Conservation (phyloP, 2,797 vertebrate genomes). For the Cottoperca gobio region DNA sequence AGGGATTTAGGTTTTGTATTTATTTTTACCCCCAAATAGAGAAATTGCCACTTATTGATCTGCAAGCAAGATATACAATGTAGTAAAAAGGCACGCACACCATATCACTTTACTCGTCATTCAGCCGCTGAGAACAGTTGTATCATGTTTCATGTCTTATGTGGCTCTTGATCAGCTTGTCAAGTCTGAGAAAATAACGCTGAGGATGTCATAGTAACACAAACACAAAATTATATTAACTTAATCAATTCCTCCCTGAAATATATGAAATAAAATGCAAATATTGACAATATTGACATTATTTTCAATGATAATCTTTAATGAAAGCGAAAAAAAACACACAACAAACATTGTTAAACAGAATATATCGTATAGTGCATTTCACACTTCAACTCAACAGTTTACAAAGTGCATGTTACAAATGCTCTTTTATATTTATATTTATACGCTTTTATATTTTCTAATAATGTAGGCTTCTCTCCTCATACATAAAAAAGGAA, state of each 20-base stretch:
- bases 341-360: too few relatives aligned
- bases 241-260: not conserved
- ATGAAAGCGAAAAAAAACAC: not conserved
- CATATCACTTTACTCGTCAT: not conserved
- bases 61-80: not conserved
- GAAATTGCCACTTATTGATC: not conserved
- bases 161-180: not conserved
- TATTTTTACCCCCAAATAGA: not conserved
- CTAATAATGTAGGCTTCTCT: not conserved
- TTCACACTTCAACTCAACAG: not conserved
- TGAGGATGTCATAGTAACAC: constrained; percentile 16
- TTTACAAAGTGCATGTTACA: not conserved
- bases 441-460: not conserved
- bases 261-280: not conserved
- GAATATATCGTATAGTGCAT: not conserved
- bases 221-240: not conserved
- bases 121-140: not conserved
- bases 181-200: not conserved
- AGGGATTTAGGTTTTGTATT: not conserved
- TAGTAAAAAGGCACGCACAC: not conserved
- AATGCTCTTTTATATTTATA: not conserved
- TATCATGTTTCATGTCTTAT: not conserved
- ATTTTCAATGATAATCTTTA: not conserved
- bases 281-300: not conserved
- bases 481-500: not conserved